Percentiles rank a stretch among this genome's conserved stretches.
These are phyloP conservation scores for Drosophila cracens DNA, from an alignment of 2,888 invertebrate species.

Conservation along the genomic window DNA sequence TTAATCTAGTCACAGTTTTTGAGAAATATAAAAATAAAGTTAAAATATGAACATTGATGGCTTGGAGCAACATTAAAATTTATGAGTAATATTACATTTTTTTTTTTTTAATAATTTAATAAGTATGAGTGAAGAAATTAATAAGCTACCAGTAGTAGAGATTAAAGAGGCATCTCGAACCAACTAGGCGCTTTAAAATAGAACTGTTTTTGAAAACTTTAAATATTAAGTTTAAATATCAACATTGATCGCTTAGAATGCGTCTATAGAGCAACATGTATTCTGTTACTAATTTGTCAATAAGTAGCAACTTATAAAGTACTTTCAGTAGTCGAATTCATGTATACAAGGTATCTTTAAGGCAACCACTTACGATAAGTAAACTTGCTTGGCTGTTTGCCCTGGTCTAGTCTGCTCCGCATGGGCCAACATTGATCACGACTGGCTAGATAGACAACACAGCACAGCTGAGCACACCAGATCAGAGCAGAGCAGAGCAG, in stretches of 20 bases:
- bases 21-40: neutral
- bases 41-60: neutral
- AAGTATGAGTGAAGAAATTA: neutral
- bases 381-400: neutral
- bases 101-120: neutral
- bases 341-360: conserved; percentile 8
- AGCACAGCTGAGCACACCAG: conserved; percentile 3
- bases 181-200: neutral
- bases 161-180: neutral
- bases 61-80: neutral
- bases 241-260: neutral
- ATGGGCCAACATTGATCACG: conserved; percentile 75
- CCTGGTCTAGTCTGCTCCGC: conserved; percentile 42
- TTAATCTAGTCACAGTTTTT: neutral
- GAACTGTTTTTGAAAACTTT: neutral
- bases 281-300: neutral
- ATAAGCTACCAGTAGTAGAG: neutral
- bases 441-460: conserved; percentile 69
- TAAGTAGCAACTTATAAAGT: neutral
- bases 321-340: neutral
- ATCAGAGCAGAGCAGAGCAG: neutral
- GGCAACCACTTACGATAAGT: neutral
- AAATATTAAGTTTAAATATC: neutral
- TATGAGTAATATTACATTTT: neutral
- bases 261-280: neutral